These are phyloP conservation scores for Glareola pratincola DNA, from an alignment of 2,113 vertebrate genomes.

Conservation along the genomic window DNA sequence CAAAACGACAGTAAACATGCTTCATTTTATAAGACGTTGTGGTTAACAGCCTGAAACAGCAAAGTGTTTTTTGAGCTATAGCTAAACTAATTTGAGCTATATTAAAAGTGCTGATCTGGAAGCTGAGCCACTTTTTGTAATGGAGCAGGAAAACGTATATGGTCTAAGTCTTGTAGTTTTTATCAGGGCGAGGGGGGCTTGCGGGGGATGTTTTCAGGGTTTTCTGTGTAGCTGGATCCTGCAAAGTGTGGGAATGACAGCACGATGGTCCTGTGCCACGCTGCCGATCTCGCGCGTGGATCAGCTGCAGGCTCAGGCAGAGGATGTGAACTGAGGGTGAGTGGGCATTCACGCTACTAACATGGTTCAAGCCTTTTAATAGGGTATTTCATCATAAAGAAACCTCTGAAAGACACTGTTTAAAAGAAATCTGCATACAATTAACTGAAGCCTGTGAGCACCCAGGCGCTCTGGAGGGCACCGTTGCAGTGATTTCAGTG, in stretches of 20 bases:
- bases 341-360: neutral
- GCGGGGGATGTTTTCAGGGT: neutral
- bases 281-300: fast-evolving
- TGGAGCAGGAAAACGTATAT: neutral
- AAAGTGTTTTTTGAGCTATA: conserved; percentile 39
- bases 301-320: neutral
- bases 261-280: neutral
- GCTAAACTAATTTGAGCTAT: conserved; percentile 62
- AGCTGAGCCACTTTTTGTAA: neutral
- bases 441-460: neutral
- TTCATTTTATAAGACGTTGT: conserved; percentile 69
- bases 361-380: neutral
- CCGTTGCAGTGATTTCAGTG: neutral
- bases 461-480: neutral
- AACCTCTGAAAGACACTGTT: neutral
- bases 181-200: no score
- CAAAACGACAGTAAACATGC: conserved; percentile 63
- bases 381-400: neutral
- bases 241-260: neutral
- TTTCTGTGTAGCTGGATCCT: neutral
- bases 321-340: neutral
- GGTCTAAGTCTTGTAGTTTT: neutral
- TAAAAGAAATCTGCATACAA: neutral
- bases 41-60: conserved; percentile 73
- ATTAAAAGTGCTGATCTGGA: conserved; percentile 54